Conservation (phyloP, 1,140 invertebrate species). For the Apis laboriosa region DNA sequence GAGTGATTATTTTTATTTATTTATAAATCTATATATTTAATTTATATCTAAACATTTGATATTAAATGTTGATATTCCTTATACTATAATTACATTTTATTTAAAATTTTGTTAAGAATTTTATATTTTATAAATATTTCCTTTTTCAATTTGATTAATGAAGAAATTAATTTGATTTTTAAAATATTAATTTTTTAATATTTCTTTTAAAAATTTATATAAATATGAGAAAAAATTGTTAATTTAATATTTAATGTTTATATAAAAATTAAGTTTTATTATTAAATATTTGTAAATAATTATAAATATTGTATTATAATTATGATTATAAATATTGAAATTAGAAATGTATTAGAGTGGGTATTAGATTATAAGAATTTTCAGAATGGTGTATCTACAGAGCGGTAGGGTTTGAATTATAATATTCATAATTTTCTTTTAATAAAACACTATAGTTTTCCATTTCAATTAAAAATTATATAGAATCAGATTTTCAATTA, state of each 20-base stretch:
- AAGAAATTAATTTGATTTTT: background rate
- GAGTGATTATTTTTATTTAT: background rate
- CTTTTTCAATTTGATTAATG: too few species aligned
- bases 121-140: background rate
- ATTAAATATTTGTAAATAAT: background rate
- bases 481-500: conserved; percentile 13
- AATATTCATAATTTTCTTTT: background rate
- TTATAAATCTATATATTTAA: too few species aligned
- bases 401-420: conserved; percentile 64
- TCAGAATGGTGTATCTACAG: conserved; percentile 50
- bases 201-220: background rate
- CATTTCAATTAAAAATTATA: conserved; percentile 6
- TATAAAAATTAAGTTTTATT: background rate
- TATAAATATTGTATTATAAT: conserved; percentile 12
- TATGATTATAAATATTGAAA: conserved; percentile 9
- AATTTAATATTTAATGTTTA: background rate
- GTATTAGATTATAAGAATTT: conserved; percentile 52
- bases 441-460: background rate
- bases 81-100: background rate
- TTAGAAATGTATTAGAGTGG: conserved; percentile 36
- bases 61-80: background rate
- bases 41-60: background rate
- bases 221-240: background rate
- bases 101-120: background rate
- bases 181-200: background rate